Evolutionary conservation across 2,888 invertebrate species (phyloP), one percentile per base, ranked within the genome.

Genomic region (Gymnosoma rotundatum): DNA sequence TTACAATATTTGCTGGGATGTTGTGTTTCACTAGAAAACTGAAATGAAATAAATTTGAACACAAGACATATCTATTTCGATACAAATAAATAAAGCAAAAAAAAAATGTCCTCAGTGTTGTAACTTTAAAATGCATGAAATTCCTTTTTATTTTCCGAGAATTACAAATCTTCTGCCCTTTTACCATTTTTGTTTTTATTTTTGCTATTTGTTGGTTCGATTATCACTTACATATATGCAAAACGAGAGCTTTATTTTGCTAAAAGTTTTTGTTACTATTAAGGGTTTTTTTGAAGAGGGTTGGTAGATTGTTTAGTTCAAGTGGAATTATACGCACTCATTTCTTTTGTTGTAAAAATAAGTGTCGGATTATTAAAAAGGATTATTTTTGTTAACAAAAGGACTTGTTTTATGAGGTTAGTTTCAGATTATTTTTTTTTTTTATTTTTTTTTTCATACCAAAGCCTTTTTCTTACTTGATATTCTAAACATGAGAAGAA

Each of bases 41-140:
- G 70, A 78, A 75, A 81, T 81, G 70, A 60, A 70, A 75, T 78
- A 74, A 84, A 84, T 74, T 58, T 25, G 4, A 25, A 79, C 38
- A 32, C 12, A 60, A 50, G 18, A 25, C 48, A 16, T 2, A 25
- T n/a, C 25, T 20, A 18, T 52, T 52, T 52, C 9, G 36, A 58
- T 64, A 20, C n/a, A 6, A 36, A 25, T 14, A 10, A 58, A 48
- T 16, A 10, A 20, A 50, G 32, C 20, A 48, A 56, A 66, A 7
- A 52, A 52, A 52, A 0, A n/a, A 1, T n/a, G 18, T 18, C 10
- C 7, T 18, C 6, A 18, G 38, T 45, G 10, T 56, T 58, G 64
- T 64, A 32, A 20, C 16, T 38, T 50, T 76, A 80, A 76, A 74
- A 75, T 42, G 64, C 80, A 52, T 81, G 70, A 84, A 84, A 84